These are phyloP conservation scores for Xiphophorus couchianus DNA, from an alignment of 2,113 vertebrate genomes.

Conservation along the genomic window DNA sequence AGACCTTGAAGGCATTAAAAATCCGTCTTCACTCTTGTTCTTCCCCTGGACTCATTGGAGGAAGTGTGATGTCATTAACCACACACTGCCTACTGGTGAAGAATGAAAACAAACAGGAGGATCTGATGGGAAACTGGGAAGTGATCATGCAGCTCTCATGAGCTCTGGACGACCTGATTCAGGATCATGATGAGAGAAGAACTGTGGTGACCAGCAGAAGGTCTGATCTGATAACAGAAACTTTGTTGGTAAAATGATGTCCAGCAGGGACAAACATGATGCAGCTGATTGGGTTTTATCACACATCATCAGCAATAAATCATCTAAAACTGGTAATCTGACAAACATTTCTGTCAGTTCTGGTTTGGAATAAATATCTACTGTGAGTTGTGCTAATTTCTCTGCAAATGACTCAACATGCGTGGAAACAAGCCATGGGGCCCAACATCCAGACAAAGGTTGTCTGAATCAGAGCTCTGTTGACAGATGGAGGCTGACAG, in stretches of 20 bases:
- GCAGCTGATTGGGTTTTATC: neutral
- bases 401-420: conserved; percentile 61
- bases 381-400: conserved; percentile 72
- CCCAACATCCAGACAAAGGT: conserved; percentile 44
- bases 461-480: conserved; percentile 52
- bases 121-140: conserved; percentile 52
- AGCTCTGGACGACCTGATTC: conserved; percentile 30
- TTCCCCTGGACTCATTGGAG: conserved; percentile 53
- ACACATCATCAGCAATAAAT: conserved; percentile 28
- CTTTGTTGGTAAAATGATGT: neutral
- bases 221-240: neutral
- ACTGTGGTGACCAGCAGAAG: conserved; percentile 31
- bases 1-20: conserved; percentile 61
- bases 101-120: conserved; percentile 50
- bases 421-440: conserved; percentile 56
- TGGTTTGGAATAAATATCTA: conserved; percentile 58
- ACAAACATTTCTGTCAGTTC: conserved; percentile 53
- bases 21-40: conserved; percentile 62
- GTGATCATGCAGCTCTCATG: conserved; percentile 22
- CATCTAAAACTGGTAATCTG: conserved; percentile 44
- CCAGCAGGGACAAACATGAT: neutral
- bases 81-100: conserved; percentile 47
- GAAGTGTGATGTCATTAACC: conserved; percentile 65
- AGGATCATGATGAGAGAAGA: conserved; percentile 32
- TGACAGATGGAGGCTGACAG: conserved; percentile 60